Evolutionary conservation across 2,113 vertebrate species (phyloP).

Genomic region (Pavo muticus): DNA sequence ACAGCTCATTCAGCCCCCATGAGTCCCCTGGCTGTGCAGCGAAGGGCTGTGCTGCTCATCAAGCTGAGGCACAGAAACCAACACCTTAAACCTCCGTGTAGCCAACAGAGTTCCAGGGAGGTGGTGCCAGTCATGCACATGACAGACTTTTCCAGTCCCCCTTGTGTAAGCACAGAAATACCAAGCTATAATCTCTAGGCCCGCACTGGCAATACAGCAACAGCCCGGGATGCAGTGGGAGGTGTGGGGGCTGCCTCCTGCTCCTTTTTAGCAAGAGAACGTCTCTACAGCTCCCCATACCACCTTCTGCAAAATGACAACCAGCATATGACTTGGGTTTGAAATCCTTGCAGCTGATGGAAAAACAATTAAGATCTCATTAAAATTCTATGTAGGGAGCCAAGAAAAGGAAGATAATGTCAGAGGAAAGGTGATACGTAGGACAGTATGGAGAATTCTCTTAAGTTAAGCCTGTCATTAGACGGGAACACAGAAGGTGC

Average conservation of each 20-base stretch:
- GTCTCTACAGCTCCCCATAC: slow-evolving; percentile 58
- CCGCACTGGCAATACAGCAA: background rate
- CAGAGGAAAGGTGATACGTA: slow-evolving; percentile 58
- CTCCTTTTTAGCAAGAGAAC: slow-evolving; percentile 61
- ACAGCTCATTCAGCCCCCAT: background rate
- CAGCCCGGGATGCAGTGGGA: slow-evolving; percentile 37
- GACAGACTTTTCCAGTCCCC: background rate
- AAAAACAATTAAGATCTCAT: slow-evolving; percentile 68
- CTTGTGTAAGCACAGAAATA: background rate
- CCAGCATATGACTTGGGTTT: slow-evolving; percentile 62
- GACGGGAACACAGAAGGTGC: slow-evolving; percentile 37
- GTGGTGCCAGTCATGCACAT: accelerated
- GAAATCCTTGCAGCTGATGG: slow-evolving; percentile 63
- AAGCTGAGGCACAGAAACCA: background rate
- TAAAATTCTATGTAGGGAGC: slow-evolving; percentile 54
- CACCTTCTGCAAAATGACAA: slow-evolving; percentile 68
- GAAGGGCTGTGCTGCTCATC: background rate
- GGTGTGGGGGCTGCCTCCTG: slow-evolving; percentile 62
- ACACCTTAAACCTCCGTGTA: background rate
- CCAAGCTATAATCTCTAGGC: background rate
- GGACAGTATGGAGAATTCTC: slow-evolving; percentile 44
- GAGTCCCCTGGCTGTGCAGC: background rate
- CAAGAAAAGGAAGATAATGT: slow-evolving; percentile 65
- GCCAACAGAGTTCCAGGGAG: background rate
- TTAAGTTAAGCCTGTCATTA: slow-evolving; percentile 62